Evolutionary conservation across 2,888 invertebrate species (phyloP).

Genomic region (Ethmia dodecea): DNA sequence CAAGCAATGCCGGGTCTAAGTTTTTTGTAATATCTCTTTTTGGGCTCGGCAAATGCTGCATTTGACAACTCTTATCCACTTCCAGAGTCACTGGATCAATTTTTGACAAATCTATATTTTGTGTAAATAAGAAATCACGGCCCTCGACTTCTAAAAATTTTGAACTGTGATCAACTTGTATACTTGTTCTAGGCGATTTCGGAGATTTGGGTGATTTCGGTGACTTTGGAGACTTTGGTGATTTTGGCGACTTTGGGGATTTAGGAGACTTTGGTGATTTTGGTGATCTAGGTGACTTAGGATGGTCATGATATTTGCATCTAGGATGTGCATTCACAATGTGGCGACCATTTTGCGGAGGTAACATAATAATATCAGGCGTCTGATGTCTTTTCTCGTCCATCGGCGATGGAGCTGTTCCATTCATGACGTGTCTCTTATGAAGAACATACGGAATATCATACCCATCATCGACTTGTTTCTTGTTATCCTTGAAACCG

Average conservation of each 20-base stretch:
- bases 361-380: constrained; percentile 65
- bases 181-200: constrained; percentile 66
- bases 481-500: constrained; percentile 69
- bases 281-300: constrained; percentile 67
- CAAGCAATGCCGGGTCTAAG: constrained; percentile 82
- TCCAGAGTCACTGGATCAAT: constrained; percentile 85
- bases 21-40: constrained; percentile 83
- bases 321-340: constrained; percentile 64
- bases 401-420: constrained; percentile 82
- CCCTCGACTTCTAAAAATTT: constrained; percentile 73
- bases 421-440: constrained; percentile 91
- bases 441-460: constrained; percentile 92
- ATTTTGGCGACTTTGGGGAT: constrained; percentile 81
- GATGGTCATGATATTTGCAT: constrained; percentile 72
- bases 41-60: constrained; percentile 82
- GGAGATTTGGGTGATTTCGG: constrained; percentile 77
- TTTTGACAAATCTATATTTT: constrained; percentile 86
- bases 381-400: constrained; percentile 61
- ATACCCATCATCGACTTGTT: constrained; percentile 71
- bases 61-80: constrained; percentile 80
- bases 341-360: constrained; percentile 66
- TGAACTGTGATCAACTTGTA: constrained; percentile 54
- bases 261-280: constrained; percentile 76
- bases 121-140: constrained; percentile 83
- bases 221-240: constrained; percentile 79